Base-by-base conservation (phyloP, 2,113 vertebrate genomes). In the Ondatra zibethicus region DNA sequence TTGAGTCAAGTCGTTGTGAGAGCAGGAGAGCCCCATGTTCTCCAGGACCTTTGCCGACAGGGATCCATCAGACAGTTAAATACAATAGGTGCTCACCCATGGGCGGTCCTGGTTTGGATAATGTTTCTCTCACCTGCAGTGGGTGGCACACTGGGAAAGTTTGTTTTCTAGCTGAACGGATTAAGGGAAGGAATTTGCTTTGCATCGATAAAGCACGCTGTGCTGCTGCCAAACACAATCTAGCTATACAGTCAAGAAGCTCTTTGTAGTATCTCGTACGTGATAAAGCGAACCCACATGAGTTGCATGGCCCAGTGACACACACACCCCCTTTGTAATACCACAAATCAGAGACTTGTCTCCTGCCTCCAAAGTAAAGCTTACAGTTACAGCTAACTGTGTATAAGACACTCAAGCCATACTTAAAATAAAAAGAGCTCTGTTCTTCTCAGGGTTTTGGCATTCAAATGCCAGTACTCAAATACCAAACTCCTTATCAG, bases 381-480 rank as follows among this genome's bases (percentile, higher is more conserved):
- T 73, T 70, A 73, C 45, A 72, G 6, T 10, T 70, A 88, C 93
- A 96, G 63, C 70, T 90, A 88, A 96, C 66, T 87, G 78, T 90
- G 73, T 23, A 27, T 4, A 52, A 97, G 94, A 50, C 78, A 80
- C 36, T 55, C 0, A 33, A 95, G 65, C 68, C 92, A 92, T 81
- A 94, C 89, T 94, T 93, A 91, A 98, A 55, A 89, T 93, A 95
- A 94, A 93, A 33, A 5, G 25, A 63, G 73, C 91, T 96, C 73
- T 63, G 12, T 94, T 96, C 92, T 94, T 97, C 93, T 96, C 97
- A 98, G 91, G 81, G 45, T 45, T 92, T 93, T 78, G 88, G 77
- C 77, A 84, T 96, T 97, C 95, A 97, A 95, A 96, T 97, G 75
- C 96, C 96, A 98, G 80, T 73, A 27, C 58, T 97, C 39, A 92